Base-by-base conservation (phyloP, 2,113 vertebrate genomes). In the Zootoca vivipara region DNA sequence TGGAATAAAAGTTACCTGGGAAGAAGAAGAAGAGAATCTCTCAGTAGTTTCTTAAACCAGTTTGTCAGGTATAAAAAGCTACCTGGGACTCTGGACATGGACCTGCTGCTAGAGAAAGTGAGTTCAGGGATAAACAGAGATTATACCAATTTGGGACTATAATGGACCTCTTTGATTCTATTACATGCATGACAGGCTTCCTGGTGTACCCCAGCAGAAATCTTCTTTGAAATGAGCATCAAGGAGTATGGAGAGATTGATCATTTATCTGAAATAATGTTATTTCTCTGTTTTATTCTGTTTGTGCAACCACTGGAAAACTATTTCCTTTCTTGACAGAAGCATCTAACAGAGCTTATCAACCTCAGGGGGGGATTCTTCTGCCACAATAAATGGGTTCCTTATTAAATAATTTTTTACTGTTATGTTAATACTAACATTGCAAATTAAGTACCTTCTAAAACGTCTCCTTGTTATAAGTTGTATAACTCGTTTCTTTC, bases 241-340 rank as follows among this genome's bases (percentile, higher is more conserved):
- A 52, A 93, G 93, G 91, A 93, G 93, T 83, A 87, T 40, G 78
- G 94, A 94, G 73, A 95, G 94, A 96, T 95, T 96, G 93, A 96
- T 95, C 86, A 93, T 93, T 95, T 95, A 90, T 96, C 93, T 95
- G 92, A 95, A 97, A 95, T 95, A 95, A 95, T 96, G 90, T 91
- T 95, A 93, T 95, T 94, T 94, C 91, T 93, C 88, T 96, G 89
- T 86, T 95, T 94, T 95, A 95, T 95, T 96, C 92, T 96, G 81
- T 95, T 95, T 96, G 94, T 96, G 94, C 93, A 96, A 70, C 79
- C 89, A 94, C 91, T 5, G 33, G 89, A 96, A 96, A 95, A 96
- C 88, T 82, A 93, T 93, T 95, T 96, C 6, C 5, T 94, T 95
- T 95, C 89, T 92, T 93, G 80, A 92, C 58, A 94, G 91, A 94